These are phyloP conservation scores for Cyprinodon brontotheroides DNA, from an alignment of 2,113 vertebrate species.

Conservation along the genomic window DNA sequence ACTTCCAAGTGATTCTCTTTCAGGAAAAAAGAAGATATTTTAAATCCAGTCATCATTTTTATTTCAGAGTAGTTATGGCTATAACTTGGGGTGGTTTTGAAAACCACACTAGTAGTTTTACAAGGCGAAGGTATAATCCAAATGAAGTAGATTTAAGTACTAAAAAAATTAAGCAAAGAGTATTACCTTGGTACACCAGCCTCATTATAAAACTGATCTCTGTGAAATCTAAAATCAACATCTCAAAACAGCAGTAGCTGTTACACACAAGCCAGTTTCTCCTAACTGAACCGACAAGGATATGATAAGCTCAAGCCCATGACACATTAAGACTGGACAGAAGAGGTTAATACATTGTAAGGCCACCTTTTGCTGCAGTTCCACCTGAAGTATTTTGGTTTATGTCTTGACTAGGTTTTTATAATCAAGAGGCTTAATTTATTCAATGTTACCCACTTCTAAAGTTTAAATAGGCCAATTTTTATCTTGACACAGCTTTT, in stretches of 20 bases:
- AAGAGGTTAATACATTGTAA: not conserved
- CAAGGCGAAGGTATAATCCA: conserved; percentile 8
- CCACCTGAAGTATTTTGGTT: not conserved
- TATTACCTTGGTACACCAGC: not conserved
- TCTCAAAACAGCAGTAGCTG: conserved; percentile 9
- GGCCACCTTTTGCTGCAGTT: not conserved
- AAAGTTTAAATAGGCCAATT: not conserved
- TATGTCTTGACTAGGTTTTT: not conserved
- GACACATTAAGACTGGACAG: not conserved
- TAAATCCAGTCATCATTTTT: conserved; percentile 14
- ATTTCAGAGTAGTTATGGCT: conserved; percentile 7
- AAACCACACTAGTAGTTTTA: conserved; percentile 6
- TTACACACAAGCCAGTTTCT: not conserved
- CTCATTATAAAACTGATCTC: conserved; percentile 2
- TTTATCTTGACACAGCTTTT: not conserved
- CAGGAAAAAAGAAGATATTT: conserved; percentile 37
- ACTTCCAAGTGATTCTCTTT: conserved; percentile 33
- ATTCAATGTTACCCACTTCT: too few species aligned
- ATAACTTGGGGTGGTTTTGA: conserved; percentile 10
- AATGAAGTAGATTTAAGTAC: not conserved
- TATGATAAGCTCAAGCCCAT: not conserved
- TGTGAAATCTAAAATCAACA: conserved; percentile 12
- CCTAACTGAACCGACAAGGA: conserved; percentile 4
- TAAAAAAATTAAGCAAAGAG: not conserved
- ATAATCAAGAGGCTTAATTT: not conserved